phyloP scores from a whole-genome alignment of 2,888 invertebrate species.

The Willowsia nigromaculata region DNA sequence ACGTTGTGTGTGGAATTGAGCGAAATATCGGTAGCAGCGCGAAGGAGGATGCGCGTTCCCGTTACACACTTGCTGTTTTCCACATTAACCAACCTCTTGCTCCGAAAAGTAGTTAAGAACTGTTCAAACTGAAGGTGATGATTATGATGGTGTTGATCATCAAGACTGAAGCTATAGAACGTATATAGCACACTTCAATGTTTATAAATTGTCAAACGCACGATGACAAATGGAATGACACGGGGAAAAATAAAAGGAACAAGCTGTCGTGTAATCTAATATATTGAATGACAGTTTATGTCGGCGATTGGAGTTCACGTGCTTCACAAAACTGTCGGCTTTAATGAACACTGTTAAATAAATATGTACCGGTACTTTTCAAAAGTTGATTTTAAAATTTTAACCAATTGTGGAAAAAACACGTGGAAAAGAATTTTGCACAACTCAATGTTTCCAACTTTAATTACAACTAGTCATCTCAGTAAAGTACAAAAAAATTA shows the following conservation, averaged over 20 bases:
- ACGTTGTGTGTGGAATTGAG: not conserved
- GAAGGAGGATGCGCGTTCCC: conserved; percentile 42
- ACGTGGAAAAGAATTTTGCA: no score
- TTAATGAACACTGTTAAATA: not conserved
- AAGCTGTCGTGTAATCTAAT: conserved; percentile 29
- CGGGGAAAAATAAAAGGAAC: conserved; percentile 7
- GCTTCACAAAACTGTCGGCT: not conserved
- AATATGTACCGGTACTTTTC: not conserved
- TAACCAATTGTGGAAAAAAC: not conserved
- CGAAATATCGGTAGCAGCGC: conserved; percentile 17
- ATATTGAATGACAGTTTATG: conserved; percentile 36
- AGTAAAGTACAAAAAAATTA: not conserved
- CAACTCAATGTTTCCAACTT: no score
- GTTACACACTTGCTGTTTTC: conserved; percentile 15
- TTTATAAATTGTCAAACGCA: conserved; percentile 49
- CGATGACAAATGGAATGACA: conserved; percentile 46
- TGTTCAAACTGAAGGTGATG: conserved; percentile 10
- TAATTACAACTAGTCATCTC: no score
- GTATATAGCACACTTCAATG: conserved; percentile 9
- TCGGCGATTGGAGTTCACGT: not conserved
- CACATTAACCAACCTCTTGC: conserved; percentile 41
- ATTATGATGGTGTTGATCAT: not conserved
- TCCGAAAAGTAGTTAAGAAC: conserved; percentile 38
- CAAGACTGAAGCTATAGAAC: not conserved
- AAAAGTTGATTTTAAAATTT: not conserved